Conservation (phyloP, 1,140 invertebrate species). For the Drosophila parabipectinata region DNA sequence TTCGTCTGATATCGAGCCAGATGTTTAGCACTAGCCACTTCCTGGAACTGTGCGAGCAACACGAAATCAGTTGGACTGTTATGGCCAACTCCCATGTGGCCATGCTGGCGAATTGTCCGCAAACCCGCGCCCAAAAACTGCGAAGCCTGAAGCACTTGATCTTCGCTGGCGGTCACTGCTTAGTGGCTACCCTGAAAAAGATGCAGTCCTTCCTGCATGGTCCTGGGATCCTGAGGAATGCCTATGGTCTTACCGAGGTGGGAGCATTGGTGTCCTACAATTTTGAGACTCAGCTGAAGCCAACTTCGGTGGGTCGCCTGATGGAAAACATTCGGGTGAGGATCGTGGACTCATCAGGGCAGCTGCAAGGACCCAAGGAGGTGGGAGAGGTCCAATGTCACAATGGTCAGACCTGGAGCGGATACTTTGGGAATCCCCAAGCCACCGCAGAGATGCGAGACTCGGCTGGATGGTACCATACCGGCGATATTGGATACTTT, state of each 20-base stretch:
- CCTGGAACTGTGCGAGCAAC: constrained; percentile 66
- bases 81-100: constrained; percentile 74
- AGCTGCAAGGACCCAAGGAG: constrained; percentile 54
- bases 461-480: constrained; percentile 87
- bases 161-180: constrained; percentile 66
- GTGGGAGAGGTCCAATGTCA: constrained; percentile 70
- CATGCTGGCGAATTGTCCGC: constrained; percentile 59
- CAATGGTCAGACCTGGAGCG: constrained; percentile 64
- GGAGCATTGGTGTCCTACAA: constrained; percentile 53
- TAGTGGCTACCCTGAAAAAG: constrained; percentile 67
- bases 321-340: constrained; percentile 67
- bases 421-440: constrained; percentile 70
- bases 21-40: constrained; percentile 61
- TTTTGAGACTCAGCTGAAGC: constrained; percentile 43
- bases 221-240: constrained; percentile 60
- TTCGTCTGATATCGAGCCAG: constrained; percentile 71
- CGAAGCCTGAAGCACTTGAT: constrained; percentile 59
- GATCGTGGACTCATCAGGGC: constrained; percentile 64
- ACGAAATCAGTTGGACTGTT: constrained; percentile 59
- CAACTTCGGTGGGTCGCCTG: constrained; percentile 68
- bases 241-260: constrained; percentile 64
- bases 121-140: constrained; percentile 32
- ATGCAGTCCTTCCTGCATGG: constrained; percentile 64
- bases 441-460: constrained; percentile 74
- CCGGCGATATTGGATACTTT: constrained; percentile 88